Evolutionary conservation across 2,888 invertebrate genomes (phyloP).

Genomic region (Cepaea hortensis): DNA sequence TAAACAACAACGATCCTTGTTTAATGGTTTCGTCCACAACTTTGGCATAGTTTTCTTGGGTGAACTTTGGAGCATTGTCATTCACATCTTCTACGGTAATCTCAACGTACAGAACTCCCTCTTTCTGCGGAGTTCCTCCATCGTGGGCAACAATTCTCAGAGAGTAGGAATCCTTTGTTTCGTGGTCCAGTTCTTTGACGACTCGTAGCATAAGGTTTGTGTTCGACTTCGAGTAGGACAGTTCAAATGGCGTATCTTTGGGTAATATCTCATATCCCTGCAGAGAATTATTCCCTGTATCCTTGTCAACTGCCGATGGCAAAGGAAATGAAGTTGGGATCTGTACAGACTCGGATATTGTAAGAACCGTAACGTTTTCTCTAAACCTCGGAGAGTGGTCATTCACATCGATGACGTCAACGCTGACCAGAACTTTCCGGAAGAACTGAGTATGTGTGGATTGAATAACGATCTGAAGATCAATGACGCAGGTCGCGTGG

Average conservation of each 20-base stretch:
- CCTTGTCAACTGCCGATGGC: slow-evolving; percentile 63
- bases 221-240: slow-evolving; percentile 59
- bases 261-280: slow-evolving; percentile 63
- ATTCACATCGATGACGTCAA: slow-evolving; percentile 71
- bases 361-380: slow-evolving; percentile 53
- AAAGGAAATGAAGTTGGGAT: slow-evolving; percentile 59
- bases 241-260: slow-evolving; percentile 59
- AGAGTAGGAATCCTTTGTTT: slow-evolving; percentile 59
- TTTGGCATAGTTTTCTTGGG: slow-evolving; percentile 58
- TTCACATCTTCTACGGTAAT: slow-evolving; percentile 66
- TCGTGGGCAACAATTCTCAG: slow-evolving; percentile 64
- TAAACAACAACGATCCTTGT: slow-evolving; percentile 60
- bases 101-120: slow-evolving; percentile 60
- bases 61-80: slow-evolving; percentile 66
- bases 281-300: slow-evolving; percentile 63
- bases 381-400: slow-evolving; percentile 70
- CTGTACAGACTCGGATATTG: slow-evolving; percentile 62
- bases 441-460: slow-evolving; percentile 64
- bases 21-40: slow-evolving; percentile 65
- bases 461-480: slow-evolving; percentile 63
- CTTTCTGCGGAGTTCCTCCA: slow-evolving; percentile 62
- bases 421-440: slow-evolving; percentile 63
- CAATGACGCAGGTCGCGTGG: slow-evolving; percentile 56
- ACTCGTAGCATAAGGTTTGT: slow-evolving; percentile 63
- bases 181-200: slow-evolving; percentile 62